Evolutionary conservation across 2,888 invertebrate genomes (phyloP).

Genomic region (Archaeoteleia sp.): DNA sequence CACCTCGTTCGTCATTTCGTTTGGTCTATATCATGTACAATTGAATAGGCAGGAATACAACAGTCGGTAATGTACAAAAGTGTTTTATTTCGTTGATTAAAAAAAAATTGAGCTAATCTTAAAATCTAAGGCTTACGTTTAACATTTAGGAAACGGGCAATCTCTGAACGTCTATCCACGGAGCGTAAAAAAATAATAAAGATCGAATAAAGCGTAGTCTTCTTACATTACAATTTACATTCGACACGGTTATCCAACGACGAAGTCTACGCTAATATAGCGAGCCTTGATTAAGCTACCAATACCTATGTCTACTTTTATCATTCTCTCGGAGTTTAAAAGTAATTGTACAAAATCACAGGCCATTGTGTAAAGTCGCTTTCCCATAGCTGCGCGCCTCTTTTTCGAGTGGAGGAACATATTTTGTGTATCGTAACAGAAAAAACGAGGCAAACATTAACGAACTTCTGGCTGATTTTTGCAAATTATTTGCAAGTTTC

Average conservation of each 20-base stretch:
- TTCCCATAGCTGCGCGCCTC: neutral
- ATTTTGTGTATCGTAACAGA: too few species aligned
- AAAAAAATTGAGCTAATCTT: slow-evolving; percentile 70
- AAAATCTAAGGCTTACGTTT: slow-evolving; percentile 60
- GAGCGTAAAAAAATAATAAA: slow-evolving; percentile 3
- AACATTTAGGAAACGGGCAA: slow-evolving; percentile 47
- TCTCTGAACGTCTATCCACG: neutral
- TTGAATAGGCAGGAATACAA: slow-evolving; percentile 59
- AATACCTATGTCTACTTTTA: neutral
- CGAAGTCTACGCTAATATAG: slow-evolving; percentile 31
- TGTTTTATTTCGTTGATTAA: slow-evolving; percentile 56
- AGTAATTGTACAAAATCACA: slow-evolving; percentile 30
- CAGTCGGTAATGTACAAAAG: slow-evolving; percentile 68
- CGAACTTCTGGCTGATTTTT: too few species aligned
- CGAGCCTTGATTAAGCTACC: slow-evolving; percentile 9
- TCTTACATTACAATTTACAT: slow-evolving; percentile 3
- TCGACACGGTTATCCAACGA: neutral
- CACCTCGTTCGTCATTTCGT: neutral
- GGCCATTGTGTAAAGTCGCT: slow-evolving; percentile 15
- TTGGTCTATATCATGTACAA: slow-evolving; percentile 41
- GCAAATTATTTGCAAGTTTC: too few species aligned
- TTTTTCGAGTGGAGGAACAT: neutral
- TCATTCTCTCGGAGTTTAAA: slow-evolving; percentile 2
- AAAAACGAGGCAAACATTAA: too few species aligned
- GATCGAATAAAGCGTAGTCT: slow-evolving; percentile 8